Conservation (phyloP, 1,140 invertebrate genomes). For the Antheraea pernyi region DNA sequence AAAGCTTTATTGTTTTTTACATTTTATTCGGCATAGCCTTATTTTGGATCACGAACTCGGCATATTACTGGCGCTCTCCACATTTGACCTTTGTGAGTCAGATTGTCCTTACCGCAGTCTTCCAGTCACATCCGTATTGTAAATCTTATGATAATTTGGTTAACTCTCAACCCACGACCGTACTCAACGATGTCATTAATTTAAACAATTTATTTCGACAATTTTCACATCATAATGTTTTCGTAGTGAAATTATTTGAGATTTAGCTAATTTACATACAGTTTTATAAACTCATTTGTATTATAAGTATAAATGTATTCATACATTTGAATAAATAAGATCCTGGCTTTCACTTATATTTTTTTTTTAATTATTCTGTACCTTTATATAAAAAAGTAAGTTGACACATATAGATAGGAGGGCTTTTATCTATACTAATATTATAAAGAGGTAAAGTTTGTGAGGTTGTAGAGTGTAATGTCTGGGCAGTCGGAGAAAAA, state of each 20-base stretch:
- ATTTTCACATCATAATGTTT: neutral
- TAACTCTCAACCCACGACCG: neutral
- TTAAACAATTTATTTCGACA: neutral
- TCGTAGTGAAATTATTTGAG: neutral
- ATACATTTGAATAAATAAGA: too few species aligned
- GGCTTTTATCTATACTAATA: too few species aligned
- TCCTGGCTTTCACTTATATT: too few species aligned
- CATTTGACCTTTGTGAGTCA: neutral
- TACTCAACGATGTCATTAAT: neutral
- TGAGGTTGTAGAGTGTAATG: too few species aligned
- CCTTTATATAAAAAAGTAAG: too few species aligned
- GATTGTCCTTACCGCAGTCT: neutral
- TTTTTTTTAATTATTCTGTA: too few species aligned
- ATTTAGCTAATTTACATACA: neutral
- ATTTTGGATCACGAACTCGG: neutral
- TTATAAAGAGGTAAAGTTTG: too few species aligned
- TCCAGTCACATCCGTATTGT: neutral
- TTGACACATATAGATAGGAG: too few species aligned
- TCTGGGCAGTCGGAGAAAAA: too few species aligned
- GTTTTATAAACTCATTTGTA: too few species aligned
- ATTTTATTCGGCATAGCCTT: neutral
- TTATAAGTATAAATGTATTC: too few species aligned
- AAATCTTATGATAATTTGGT: neutral
- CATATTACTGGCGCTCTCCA: neutral
- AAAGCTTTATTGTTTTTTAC: too few species aligned